These are phyloP conservation scores for Agrilus planipennis DNA, from an alignment of 1,140 invertebrate genomes.

Conservation along the genomic window DNA sequence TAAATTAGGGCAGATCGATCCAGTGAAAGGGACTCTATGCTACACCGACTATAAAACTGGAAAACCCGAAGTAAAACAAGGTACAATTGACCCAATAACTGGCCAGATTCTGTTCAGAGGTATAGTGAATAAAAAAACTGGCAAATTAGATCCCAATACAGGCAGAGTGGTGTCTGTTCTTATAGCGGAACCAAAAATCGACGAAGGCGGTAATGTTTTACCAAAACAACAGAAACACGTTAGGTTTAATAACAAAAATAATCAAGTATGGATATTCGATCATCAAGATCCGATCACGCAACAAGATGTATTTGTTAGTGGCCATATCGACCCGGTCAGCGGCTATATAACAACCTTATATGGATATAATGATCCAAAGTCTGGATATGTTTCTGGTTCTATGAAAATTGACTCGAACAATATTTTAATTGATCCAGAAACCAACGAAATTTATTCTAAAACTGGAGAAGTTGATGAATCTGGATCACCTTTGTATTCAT, in stretches of 20 bases:
- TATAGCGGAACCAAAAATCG: conserved; percentile 49
- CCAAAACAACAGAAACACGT: conserved; percentile 39
- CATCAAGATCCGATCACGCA: conserved; percentile 44
- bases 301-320: conserved; percentile 46
- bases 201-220: conserved; percentile 41
- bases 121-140: conserved; percentile 49
- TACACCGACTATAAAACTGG: conserved; percentile 52
- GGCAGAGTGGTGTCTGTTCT: conserved; percentile 47
- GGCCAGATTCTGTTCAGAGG: conserved; percentile 49
- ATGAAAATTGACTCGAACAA: conserved; percentile 44
- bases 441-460: conserved; percentile 50
- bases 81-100: conserved; percentile 48
- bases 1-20: conserved; percentile 52
- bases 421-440: conserved; percentile 47
- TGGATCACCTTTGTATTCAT: conserved; percentile 46
- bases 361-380: conserved; percentile 48
- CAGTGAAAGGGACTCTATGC: conserved; percentile 50
- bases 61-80: conserved; percentile 44
- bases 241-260: conserved; percentile 52
- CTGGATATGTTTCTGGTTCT: conserved; percentile 44
- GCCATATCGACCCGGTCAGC: conserved; percentile 49
- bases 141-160: conserved; percentile 50
- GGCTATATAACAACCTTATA: conserved; percentile 52
- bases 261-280: conserved; percentile 53
- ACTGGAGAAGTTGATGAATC: conserved; percentile 47